Percentiles rank a stretch among this genome's conserved stretches.
phyloP scores from a whole-genome alignment of 2,888 invertebrate genomes.

The Pristionchus entomophagus region DNA sequence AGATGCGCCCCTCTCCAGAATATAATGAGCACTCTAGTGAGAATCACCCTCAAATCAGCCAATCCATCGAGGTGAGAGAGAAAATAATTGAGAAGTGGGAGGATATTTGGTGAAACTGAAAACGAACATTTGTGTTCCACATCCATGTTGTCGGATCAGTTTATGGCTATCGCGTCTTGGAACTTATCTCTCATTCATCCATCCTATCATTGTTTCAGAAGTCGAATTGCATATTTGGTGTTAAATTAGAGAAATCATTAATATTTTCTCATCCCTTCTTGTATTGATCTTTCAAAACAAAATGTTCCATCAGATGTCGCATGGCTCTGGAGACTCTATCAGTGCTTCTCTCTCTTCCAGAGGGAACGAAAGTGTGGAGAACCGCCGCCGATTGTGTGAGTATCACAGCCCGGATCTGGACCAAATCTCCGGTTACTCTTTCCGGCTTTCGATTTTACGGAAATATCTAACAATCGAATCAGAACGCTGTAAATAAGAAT shows the following conservation, averaged over 20 bases:
- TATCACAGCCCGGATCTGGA: background rate
- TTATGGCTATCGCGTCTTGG: no score
- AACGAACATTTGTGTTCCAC: background rate
- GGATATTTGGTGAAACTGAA: no score
- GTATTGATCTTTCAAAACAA: no score
- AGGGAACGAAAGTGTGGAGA: constrained; percentile 36
- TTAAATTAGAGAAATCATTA: no score
- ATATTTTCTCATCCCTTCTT: no score
- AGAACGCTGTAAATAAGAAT: no score
- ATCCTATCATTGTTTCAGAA: no score
- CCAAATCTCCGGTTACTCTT: background rate
- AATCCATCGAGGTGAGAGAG: constrained; percentile 10
- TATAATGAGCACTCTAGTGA: constrained; percentile 12
- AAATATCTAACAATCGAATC: no score
- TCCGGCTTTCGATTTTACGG: background rate
- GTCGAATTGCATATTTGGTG: no score
- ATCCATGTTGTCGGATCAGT: no score
- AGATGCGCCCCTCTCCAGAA: constrained; percentile 37
- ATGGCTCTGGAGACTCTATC: constrained; percentile 43
- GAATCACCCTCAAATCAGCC: constrained; percentile 21
- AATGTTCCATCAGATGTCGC: constrained; percentile 45
- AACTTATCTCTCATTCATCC: no score
- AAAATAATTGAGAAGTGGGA: no score
- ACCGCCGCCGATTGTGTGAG: constrained; percentile 43
- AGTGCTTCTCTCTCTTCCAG: constrained; percentile 12